phyloP scores from a whole-genome alignment of 2,888 invertebrate genomes.

The Phytoseiulus persimilis region DNA sequence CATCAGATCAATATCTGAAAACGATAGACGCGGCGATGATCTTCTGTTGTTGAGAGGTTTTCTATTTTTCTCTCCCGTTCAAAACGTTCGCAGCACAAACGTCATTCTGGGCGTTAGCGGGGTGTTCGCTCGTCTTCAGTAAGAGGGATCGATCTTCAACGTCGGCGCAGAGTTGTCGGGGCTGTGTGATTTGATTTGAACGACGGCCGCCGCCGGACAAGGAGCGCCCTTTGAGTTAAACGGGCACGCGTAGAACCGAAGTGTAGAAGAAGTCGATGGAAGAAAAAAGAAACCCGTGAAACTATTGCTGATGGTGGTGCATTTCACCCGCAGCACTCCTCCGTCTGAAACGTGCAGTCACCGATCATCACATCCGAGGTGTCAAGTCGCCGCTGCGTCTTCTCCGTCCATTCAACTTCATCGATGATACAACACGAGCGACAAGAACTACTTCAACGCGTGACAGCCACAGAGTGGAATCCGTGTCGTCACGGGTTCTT shows the following conservation, averaged over 20 bases:
- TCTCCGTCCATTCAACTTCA: background rate
- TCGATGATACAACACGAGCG: background rate
- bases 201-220: background rate
- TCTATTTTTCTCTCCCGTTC: background rate
- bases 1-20: background rate
- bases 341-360: background rate
- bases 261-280: background rate
- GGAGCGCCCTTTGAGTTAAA: constrained; percentile 5
- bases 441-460: background rate
- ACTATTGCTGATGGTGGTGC: background rate
- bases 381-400: background rate
- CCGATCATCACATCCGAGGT: background rate
- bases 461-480: background rate
- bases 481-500: background rate
- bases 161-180: background rate
- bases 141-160: background rate
- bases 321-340: background rate
- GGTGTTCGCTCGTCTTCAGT: constrained; percentile 5
- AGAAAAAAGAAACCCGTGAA: background rate
- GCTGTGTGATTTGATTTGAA: background rate
- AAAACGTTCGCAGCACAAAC: background rate
- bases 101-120: constrained; percentile 5
- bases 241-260: background rate
- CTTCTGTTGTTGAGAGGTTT: background rate
- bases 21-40: background rate